Evolutionary conservation across 2,888 invertebrate species (phyloP).

Genomic region (Seira ritae): DNA sequence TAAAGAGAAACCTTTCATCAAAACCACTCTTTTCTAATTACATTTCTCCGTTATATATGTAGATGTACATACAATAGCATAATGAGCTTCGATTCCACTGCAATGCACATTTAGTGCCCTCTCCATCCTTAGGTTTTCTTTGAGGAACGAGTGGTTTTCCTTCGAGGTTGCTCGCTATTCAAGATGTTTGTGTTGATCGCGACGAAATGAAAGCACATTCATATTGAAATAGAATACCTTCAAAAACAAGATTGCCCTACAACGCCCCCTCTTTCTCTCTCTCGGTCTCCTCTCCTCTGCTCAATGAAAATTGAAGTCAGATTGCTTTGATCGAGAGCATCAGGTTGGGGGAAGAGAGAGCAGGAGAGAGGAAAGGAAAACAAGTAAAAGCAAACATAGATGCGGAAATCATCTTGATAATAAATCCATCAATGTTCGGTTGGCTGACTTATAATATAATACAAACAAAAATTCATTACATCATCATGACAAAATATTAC

Average conservation of each 20-base stretch:
- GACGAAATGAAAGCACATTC: not conserved
- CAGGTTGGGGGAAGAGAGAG: not conserved
- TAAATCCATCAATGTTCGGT: conserved; percentile 35
- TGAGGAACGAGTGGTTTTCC: conserved; percentile 27
- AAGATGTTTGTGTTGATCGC: not conserved
- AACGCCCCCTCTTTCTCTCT: too few relatives aligned
- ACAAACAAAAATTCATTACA: conserved; percentile 44
- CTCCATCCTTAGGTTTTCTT: conserved; percentile 26
- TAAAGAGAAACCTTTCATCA: not conserved
- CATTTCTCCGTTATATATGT: not conserved
- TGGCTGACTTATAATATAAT: conserved; percentile 50
- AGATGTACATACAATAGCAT: too few relatives aligned
- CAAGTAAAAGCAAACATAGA: conserved; percentile 48
- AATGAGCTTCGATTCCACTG: conserved; percentile 33
- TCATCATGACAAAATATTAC: not conserved
- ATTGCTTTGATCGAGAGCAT: not conserved
- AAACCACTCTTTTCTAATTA: conserved; percentile 7
- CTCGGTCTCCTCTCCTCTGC: too few relatives aligned
- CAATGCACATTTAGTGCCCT: conserved; percentile 32
- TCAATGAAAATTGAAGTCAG: not conserved
- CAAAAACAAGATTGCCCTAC: too few relatives aligned
- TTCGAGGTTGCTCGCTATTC: not conserved
- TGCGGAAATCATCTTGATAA: conserved; percentile 57
- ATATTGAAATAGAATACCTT: not conserved
- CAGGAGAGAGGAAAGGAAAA: conserved; percentile 22